Evolutionary conservation across 2,797 vertebrate genomes (phyloP), one percentile per base, ranked within the genome.

Genomic region (Champsocephalus esox): DNA sequence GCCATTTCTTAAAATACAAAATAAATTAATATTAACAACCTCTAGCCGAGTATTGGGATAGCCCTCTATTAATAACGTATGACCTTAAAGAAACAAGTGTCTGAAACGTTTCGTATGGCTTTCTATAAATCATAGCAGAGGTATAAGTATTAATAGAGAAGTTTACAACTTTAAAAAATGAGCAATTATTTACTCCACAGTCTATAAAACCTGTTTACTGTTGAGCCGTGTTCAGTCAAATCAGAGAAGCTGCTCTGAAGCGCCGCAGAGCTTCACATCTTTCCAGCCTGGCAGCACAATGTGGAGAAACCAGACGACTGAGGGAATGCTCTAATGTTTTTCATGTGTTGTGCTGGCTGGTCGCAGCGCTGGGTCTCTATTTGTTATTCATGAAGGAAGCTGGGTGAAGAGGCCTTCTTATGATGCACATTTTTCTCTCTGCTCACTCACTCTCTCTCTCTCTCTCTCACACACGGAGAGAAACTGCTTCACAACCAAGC

Each of bases 381-480:
- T 94, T 93, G 93, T 92, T 92, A 94, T 94, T 94, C 93, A 94
- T 94, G 92, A 93, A 94, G 93, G 93, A 94, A 94, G 93, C 89
- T 87, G 92, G 92, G 91, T 93, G 90, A 92, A 93, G 92, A 93
- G 92, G 92, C 91, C 92, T 93, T 92, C 88, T 91, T 91, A 92
- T 90, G 89, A 93, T 92, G 92, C 91, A 88, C 88, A 84, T 89
- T 89, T 88, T 78, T 51, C 83, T 38, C 77, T 38, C 61, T 64
- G 28, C 28, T 28, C 28, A 28, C 62, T 66, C 83, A 61, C 63
- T 62, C 55, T 66, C 49, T 38, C 45, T 38, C 45, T 38, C 45
- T 44, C 75, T 73, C 70, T 66, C 77, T 62, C 69, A 48, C 69
- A 44, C 84, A 68, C 65, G 76, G 61, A 34, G 12, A 52, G 65